phyloP scores from a whole-genome alignment of 2,797 vertebrate species.

The Clamator glandarius region DNA sequence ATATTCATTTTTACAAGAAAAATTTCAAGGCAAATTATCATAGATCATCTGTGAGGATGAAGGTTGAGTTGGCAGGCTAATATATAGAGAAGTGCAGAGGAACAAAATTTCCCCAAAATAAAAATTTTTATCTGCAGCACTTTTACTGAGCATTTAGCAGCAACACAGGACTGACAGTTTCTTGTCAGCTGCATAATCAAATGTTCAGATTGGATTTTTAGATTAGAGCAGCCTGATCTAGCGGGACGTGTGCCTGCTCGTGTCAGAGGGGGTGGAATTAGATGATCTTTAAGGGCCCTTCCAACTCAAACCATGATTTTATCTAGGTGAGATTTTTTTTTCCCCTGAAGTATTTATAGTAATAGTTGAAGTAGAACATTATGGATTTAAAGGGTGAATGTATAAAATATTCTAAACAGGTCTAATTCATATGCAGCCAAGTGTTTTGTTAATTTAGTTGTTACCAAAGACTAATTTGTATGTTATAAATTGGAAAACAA shows the following conservation, averaged over 20 bases:
- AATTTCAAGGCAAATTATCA: constrained; percentile 34
- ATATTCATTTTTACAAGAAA: background rate
- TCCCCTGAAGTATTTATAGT: background rate
- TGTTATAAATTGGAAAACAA: background rate
- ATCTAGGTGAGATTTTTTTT: background rate
- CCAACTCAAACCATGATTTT: too few relatives aligned
- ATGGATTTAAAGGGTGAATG: background rate
- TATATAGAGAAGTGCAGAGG: background rate
- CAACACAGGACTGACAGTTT: background rate
- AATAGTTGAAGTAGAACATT: background rate
- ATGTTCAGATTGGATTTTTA: background rate
- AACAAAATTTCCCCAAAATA: background rate
- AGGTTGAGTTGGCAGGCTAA: background rate
- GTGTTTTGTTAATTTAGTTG: background rate
- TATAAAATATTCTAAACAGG: background rate
- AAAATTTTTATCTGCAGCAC: background rate
- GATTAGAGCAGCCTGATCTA: too few relatives aligned
- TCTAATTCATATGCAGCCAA: background rate
- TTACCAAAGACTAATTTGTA: background rate
- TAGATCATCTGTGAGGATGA: constrained; percentile 6
- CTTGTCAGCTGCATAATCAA: background rate
- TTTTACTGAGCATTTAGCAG: background rate
- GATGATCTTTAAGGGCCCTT: too few relatives aligned
- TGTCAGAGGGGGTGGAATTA: too few relatives aligned
- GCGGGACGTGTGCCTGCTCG: too few relatives aligned